These are phyloP conservation scores for Garra rufa DNA, from an alignment of 2,113 vertebrate species.

Conservation along the genomic window DNA sequence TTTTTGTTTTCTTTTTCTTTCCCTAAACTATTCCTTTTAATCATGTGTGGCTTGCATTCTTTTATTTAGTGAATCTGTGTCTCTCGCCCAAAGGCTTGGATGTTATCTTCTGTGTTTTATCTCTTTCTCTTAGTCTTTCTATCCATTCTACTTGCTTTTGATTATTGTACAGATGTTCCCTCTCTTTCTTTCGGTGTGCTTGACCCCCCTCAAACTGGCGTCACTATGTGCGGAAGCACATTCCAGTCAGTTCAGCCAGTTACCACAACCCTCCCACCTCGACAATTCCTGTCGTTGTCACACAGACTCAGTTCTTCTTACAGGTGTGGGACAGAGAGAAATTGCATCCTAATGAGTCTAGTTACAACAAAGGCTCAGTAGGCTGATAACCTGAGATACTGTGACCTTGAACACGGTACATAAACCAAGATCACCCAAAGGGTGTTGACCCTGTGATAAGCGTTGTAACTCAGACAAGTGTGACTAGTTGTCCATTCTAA, in stretches of 20 bases:
- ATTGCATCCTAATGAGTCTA: not conserved
- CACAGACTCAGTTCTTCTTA: not conserved
- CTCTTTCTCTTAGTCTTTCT: slow-evolving; percentile 37
- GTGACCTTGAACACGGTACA: not conserved
- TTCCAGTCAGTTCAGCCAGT: slow-evolving; percentile 61
- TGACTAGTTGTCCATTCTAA: not conserved
- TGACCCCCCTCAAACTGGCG: slow-evolving; percentile 21
- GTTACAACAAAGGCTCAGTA: no score
- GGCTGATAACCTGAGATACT: not conserved
- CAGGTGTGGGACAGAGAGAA: not conserved
- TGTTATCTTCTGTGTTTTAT: slow-evolving; percentile 30
- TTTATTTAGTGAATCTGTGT: not conserved
- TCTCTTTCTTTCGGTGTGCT: not conserved
- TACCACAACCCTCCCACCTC: slow-evolving; percentile 6
- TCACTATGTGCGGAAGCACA: slow-evolving; percentile 62
- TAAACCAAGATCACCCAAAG: not conserved
- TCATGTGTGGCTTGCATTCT: not conserved
- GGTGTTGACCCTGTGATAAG: not conserved
- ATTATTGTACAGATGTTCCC: slow-evolving; percentile 18
- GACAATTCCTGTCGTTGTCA: not conserved
- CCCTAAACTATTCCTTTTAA: no score
- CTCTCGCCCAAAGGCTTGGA: not conserved
- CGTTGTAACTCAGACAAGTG: not conserved
- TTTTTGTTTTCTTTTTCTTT: no score
- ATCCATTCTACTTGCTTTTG: slow-evolving; percentile 17